phyloP scores from a whole-genome alignment of 2,888 invertebrate species.

The Notodonta dromedarius region DNA sequence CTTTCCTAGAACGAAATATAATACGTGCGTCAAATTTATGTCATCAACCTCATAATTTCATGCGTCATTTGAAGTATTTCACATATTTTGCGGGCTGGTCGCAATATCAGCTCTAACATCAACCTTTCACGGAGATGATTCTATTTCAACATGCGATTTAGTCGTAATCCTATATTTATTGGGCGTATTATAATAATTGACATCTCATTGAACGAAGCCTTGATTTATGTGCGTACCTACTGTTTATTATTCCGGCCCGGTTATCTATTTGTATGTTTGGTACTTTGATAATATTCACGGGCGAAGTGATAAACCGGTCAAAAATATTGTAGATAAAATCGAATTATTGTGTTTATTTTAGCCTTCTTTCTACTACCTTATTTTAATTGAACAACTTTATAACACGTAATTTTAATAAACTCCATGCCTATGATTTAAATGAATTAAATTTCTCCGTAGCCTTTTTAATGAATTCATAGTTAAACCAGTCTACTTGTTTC shows the following conservation, averaged over 20 bases:
- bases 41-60: conserved; percentile 42
- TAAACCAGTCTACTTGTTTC: neutral
- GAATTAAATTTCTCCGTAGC: neutral
- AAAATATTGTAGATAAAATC: too few relatives aligned
- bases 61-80: conserved; percentile 43
- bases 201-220: conserved; percentile 18
- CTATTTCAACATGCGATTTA: conserved; percentile 46
- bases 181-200: conserved; percentile 28
- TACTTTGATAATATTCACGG: conserved; percentile 17
- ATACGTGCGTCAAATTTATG: conserved; percentile 18
- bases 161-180: conserved; percentile 38
- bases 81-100: conserved; percentile 32
- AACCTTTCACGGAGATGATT: conserved; percentile 48
- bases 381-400: too few relatives aligned
- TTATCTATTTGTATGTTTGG: conserved; percentile 8
- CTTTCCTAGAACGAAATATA: neutral
- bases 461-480: neutral
- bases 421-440: neutral
- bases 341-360: too few relatives aligned
- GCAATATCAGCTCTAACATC: conserved; percentile 37
- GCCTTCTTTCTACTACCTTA: too few relatives aligned
- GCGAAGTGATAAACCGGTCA: neutral
- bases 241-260: conserved; percentile 13
- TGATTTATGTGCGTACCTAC: conserved; percentile 8
- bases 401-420: too few relatives aligned